phyloP scores from a whole-genome alignment of 37 sponge, comb jelly and placozoan species.

The Agelas oroides region DNA sequence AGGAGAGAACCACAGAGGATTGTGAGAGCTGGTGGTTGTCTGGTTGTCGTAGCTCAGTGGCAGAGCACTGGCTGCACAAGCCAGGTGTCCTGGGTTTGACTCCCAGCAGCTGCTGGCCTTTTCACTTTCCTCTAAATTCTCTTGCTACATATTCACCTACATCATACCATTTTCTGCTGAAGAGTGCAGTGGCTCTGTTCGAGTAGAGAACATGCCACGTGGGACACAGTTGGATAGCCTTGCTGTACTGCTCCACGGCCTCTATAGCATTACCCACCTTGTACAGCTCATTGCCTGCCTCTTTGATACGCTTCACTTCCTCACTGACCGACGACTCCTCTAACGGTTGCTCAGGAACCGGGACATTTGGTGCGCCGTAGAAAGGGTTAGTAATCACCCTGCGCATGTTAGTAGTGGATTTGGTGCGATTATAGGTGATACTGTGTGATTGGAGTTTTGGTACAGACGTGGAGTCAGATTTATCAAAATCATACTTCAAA shows the following conservation, averaged over 20 bases:
- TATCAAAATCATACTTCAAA: conserved; percentile 35
- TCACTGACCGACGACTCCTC: conserved; percentile 12
- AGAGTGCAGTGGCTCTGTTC: conserved; percentile 72
- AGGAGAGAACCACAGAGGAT: too few relatives aligned
- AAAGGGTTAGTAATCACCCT: too few relatives aligned
- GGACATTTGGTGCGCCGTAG: not conserved
- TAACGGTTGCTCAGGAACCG: not conserved
- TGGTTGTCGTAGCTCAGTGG: too few relatives aligned
- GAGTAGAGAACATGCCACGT: conserved; percentile 67
- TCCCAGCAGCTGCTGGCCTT: too few relatives aligned
- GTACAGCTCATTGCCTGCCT: conserved; percentile 57
- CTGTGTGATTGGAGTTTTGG: not conserved
- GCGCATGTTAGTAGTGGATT: not conserved
- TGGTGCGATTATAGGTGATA: not conserved
- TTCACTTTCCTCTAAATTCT: too few relatives aligned
- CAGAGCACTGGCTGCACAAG: too few relatives aligned
- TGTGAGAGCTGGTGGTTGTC: too few relatives aligned
- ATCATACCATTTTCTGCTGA: conserved; percentile 72
- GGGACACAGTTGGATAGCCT: conserved; percentile 49
- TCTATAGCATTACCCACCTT: conserved; percentile 35
- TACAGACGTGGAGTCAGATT: conserved; percentile 9
- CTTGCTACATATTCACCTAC: too few relatives aligned
- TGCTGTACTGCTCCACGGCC: conserved; percentile 69
- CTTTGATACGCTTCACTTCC: conserved; percentile 43
- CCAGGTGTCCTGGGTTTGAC: too few relatives aligned